Base-by-base conservation (phyloP, 1,140 invertebrate species). In the Lasaia peninsularis region DNA sequence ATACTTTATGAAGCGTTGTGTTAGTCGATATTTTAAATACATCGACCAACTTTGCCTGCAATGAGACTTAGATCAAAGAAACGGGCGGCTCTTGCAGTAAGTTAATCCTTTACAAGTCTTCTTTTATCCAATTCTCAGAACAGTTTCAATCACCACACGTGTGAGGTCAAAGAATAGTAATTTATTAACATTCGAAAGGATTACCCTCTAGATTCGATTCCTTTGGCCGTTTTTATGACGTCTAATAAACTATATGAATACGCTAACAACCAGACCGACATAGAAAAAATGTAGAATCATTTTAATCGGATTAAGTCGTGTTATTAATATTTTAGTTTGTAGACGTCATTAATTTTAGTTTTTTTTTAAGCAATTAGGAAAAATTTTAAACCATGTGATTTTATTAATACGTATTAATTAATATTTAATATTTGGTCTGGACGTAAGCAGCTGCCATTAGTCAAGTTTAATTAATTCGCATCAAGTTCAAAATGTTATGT, bases 251-350 rank as follows among this genome's bases (percentile, higher is more conserved):
- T 71, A 55, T 28, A 55, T 31, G 24, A 31, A 21, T 35, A 16
- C 33, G 18, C 16, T 11, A 33, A 28, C 11, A 54, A 24, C 10
- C 31, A 21, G 20, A 16, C 53, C 34, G 20, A 55, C 37, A 44
- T 55, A 55, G 24, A 55, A 33, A 52, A 52, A 44, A 44, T 34
- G 20, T 31, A 16, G 49, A 51, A 72, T 69, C 58, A 62, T 60
- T 65, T 61, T 71, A 75, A 73, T 69, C 68, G 58, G 65, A 69
- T 71, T 69, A 68, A 48, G 52, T 54, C 14, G 7, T 56, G 21
- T 31, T 51, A 31, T 51, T 28, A 51, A 44, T 44, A 18, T 44
- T 44, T 14, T 4, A 18, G 18, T 44, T 10, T 44, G 14, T 20
- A 10, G 11, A 20, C 40, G 18, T 20, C 40, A 20, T 44, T 44